A percentile compares a stretch with the other conserved stretches of the same genome.
Conservation (phyloP, 1,140 invertebrate species). For the Drosophila lowei region DNA sequence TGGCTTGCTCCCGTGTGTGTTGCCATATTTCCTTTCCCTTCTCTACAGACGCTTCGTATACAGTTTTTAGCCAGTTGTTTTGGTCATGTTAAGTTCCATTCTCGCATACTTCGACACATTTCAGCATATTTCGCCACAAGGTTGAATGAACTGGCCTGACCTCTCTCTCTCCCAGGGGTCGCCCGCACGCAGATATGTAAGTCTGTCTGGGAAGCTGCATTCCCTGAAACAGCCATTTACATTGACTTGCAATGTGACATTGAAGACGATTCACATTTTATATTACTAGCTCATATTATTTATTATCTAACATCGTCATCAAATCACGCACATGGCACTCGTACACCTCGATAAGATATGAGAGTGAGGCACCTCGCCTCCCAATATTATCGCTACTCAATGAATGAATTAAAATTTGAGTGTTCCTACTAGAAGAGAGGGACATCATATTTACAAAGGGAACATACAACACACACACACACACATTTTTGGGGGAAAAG, state of each 20-base stretch:
- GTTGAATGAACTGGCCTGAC: conserved; percentile 65
- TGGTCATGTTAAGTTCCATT: conserved; percentile 31
- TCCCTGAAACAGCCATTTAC: conserved; percentile 26
- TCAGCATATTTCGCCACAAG: conserved; percentile 41
- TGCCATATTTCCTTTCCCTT: conserved; percentile 40
- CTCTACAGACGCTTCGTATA: conserved; percentile 51
- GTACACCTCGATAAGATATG: conserved; percentile 57
- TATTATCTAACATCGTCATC: conserved; percentile 39
- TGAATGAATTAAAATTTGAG: conserved; percentile 37
- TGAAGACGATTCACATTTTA: neutral
- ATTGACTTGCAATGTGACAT: neutral
- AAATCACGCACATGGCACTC: conserved; percentile 41
- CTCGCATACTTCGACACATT: conserved; percentile 4
- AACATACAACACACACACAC: conserved; percentile 26
- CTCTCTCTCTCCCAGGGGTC: conserved; percentile 4
- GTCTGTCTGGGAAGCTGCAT: neutral
- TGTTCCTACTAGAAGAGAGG: too few species aligned
- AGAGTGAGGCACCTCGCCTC: conserved; percentile 11
- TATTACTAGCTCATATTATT: neutral
- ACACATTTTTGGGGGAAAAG: conserved; percentile 31
- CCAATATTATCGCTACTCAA: conserved; percentile 24
- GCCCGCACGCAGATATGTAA: conserved; percentile 6
- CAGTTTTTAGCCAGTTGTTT: conserved; percentile 58
- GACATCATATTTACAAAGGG: too few species aligned
- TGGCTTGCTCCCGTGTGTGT: conserved; percentile 23